A percentile compares a stretch with the other conserved stretches of the same genome.
Evolutionary conservation across 2,113 vertebrate species (phyloP).

Genomic region (Parus major): DNA sequence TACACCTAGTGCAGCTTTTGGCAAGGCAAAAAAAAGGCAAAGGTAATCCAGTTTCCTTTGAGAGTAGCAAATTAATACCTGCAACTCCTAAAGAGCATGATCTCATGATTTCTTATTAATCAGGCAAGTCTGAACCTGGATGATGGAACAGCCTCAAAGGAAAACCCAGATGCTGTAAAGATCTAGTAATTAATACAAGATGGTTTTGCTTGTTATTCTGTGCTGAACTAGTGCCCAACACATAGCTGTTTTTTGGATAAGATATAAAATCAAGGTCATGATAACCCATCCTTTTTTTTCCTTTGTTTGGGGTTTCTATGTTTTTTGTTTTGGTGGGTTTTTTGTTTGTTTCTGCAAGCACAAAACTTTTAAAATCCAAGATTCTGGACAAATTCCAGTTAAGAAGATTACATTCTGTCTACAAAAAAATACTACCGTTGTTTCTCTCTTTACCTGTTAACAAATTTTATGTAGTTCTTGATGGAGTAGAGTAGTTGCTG

Average conservation of each 20-base stretch:
- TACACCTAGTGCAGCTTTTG: neutral
- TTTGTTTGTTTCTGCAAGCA: neutral
- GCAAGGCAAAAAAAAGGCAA: neutral
- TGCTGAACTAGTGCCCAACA: neutral
- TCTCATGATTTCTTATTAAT: neutral
- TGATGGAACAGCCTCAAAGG: neutral
- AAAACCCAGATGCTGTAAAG: neutral
- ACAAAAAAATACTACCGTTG: neutral
- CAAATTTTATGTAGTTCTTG: constrained; percentile 8
- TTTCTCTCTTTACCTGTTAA: constrained; percentile 18
- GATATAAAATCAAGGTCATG: neutral
- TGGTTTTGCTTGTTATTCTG: neutral
- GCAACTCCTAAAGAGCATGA: neutral
- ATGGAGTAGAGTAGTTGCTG: constrained; percentile 5
- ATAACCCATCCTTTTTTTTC: neutral
- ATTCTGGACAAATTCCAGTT: neutral
- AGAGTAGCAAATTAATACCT: neutral
- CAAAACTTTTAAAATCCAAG: neutral
- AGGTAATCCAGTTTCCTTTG: constrained; percentile 5
- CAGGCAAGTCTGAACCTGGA: neutral
- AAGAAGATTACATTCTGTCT: neutral
- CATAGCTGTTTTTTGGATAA: neutral
- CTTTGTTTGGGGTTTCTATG: neutral
- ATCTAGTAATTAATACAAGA: neutral
- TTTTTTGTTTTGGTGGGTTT: neutral